Percentiles rank a stretch among this genome's conserved stretches.
These are phyloP conservation scores for Andrena chrysosceles DNA, from an alignment of 2,888 invertebrate genomes.

Conservation along the genomic window DNA sequence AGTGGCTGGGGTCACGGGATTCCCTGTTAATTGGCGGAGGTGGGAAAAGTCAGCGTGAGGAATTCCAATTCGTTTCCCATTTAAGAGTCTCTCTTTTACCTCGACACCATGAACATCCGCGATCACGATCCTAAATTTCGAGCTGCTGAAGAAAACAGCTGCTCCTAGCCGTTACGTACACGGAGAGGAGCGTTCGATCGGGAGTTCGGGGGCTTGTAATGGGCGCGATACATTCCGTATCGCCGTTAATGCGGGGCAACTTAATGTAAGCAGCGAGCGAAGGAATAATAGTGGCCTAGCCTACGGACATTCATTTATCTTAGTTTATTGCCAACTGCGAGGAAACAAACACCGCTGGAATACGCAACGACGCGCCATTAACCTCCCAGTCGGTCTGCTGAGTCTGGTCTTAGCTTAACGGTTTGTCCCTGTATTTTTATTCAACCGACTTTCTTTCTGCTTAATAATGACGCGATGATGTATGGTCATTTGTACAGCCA, in stretches of 20 bases:
- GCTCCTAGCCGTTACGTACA: slow-evolving; percentile 13
- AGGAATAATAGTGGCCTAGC: slow-evolving; percentile 81
- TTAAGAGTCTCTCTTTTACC: background rate
- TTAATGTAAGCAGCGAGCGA: slow-evolving; percentile 82
- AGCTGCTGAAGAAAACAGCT: slow-evolving; percentile 31
- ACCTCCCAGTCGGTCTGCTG: slow-evolving; percentile 77
- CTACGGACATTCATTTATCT: slow-evolving; percentile 82
- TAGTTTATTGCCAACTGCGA: slow-evolving; percentile 83
- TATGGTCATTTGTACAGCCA: slow-evolving; percentile 57
- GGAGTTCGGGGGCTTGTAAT: slow-evolving; percentile 71
- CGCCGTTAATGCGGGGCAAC: slow-evolving; percentile 76
- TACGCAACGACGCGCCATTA: slow-evolving; percentile 83
- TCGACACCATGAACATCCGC: background rate
- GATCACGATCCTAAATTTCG: slow-evolving; percentile 30
- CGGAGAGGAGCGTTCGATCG: slow-evolving; percentile 56
- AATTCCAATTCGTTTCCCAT: slow-evolving; percentile 2
- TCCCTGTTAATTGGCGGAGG: too few species aligned
- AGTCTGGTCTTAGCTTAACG: slow-evolving; percentile 74
- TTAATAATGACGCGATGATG: slow-evolving; percentile 64
- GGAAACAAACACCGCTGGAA: slow-evolving; percentile 82
- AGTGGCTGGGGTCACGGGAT: too few species aligned
- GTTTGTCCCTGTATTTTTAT: slow-evolving; percentile 69
- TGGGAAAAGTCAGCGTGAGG: background rate
- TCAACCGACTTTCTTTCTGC: slow-evolving; percentile 47
- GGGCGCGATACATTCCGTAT: slow-evolving; percentile 74